Conservation (phyloP, 2,888 invertebrate genomes). For the Nymphalis c-album region DNA sequence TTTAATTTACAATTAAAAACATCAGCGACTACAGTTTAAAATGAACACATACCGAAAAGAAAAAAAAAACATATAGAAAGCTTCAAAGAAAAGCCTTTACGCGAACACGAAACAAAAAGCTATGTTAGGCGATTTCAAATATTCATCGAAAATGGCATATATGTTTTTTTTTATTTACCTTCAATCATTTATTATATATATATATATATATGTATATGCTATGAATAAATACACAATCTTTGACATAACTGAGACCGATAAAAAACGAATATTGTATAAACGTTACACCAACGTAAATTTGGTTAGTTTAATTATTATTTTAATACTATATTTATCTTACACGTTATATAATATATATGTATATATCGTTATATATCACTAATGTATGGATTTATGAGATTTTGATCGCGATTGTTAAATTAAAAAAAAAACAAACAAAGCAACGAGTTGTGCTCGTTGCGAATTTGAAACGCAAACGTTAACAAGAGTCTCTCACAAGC, state of each 20-base stretch:
- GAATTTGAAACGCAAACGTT: too few relatives aligned
- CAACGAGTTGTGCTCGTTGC: too few relatives aligned
- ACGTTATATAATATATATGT: conserved; percentile 41
- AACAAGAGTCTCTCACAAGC: too few relatives aligned
- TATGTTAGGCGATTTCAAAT: conserved; percentile 37
- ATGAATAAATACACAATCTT: conserved; percentile 64
- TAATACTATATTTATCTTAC: conserved; percentile 62
- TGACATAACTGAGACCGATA: conserved; percentile 79
- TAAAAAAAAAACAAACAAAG: neutral
- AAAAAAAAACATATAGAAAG: neutral
- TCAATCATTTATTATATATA: neutral
- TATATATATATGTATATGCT: conserved; percentile 29
- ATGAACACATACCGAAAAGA: neutral
- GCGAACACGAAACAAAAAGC: conserved; percentile 14
- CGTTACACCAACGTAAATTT: conserved; percentile 69
- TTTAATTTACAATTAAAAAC: conserved; percentile 1
- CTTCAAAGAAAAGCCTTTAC: conserved; percentile 1
- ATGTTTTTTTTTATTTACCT: neutral
- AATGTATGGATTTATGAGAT: conserved; percentile 39
- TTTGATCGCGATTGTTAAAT: conserved; percentile 10
- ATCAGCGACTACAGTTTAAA: conserved; percentile 3
- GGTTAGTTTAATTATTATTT: conserved; percentile 60
- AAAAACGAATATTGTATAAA: conserved; percentile 52
- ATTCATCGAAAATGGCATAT: conserved; percentile 42
- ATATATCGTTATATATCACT: conserved; percentile 61